Percentiles rank a stretch among this genome's conserved stretches.
Conservation (phyloP, 2,888 invertebrate genomes). For the Standfussiana lucernea region DNA sequence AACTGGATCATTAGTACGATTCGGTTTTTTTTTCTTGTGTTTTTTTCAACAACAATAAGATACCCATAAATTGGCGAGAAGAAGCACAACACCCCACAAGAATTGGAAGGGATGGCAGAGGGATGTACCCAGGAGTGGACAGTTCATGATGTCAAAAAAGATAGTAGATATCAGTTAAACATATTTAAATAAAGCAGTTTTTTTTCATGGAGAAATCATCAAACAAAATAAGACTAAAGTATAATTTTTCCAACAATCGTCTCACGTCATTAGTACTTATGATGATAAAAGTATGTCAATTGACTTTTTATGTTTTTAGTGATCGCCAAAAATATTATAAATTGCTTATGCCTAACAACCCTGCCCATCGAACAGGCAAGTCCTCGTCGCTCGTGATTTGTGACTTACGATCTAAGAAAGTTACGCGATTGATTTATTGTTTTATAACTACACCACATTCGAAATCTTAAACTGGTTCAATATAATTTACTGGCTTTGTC, state of each 20-base stretch:
- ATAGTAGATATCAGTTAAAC: not conserved
- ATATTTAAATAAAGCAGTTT: not conserved
- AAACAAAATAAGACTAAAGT: not conserved
- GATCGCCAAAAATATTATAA: not conserved
- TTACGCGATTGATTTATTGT: conserved; percentile 73
- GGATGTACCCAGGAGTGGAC: not conserved
- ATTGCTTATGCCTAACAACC: conserved; percentile 29
- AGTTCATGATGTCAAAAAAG: not conserved
- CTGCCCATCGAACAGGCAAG: conserved; percentile 56
- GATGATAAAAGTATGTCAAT: not conserved
- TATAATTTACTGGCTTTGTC: conserved; percentile 57
- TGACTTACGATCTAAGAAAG: conserved; percentile 73
- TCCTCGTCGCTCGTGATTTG: conserved; percentile 67
- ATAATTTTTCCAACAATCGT: not conserved
- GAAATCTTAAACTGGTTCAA: conserved; percentile 62
- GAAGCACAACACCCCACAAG: not conserved
- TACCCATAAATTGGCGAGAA: not conserved
- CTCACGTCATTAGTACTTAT: too few relatives aligned
- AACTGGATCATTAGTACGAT: too few relatives aligned
- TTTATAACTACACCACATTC: conserved; percentile 68
- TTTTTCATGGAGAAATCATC: not conserved
- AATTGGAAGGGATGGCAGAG: not conserved
- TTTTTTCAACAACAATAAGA: too few relatives aligned
- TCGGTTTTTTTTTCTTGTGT: not conserved
- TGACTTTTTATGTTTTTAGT: not conserved